Evolutionary conservation across 2,888 invertebrate species (phyloP).

Genomic region (Aphodius sticticus): DNA sequence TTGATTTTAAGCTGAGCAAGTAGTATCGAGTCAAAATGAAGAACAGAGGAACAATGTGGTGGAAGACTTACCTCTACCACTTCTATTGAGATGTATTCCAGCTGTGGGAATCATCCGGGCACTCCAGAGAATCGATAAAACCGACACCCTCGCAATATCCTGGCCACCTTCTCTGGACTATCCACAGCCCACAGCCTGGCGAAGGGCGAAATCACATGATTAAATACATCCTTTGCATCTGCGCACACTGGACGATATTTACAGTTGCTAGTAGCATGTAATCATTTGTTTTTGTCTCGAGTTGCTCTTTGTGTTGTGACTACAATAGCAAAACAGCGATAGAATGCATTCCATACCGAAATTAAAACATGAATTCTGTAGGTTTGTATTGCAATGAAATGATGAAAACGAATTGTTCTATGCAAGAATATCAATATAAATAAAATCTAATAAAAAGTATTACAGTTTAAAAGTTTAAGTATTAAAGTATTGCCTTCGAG

Average conservation of each 20-base stretch:
- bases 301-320: neutral
- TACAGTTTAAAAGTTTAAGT: too few species aligned
- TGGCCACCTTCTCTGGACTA: neutral
- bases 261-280: neutral
- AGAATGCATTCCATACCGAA: neutral
- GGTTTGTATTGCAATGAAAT: neutral
- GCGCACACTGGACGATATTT: neutral
- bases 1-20: neutral
- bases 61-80: neutral
- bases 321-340: neutral
- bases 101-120: neutral
- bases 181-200: neutral
- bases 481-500: too few species aligned
- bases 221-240: conserved; percentile 4
- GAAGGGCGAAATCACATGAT: neutral
- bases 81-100: neutral
- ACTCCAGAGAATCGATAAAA: neutral
- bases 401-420: too few species aligned
- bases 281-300: neutral
- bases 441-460: too few species aligned
- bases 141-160: neutral
- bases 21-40: neutral
- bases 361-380: neutral
- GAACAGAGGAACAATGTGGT: neutral
- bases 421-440: too few species aligned